Conservation (phyloP, 2,113 vertebrate species). For the Opisthocomus hoazin region DNA sequence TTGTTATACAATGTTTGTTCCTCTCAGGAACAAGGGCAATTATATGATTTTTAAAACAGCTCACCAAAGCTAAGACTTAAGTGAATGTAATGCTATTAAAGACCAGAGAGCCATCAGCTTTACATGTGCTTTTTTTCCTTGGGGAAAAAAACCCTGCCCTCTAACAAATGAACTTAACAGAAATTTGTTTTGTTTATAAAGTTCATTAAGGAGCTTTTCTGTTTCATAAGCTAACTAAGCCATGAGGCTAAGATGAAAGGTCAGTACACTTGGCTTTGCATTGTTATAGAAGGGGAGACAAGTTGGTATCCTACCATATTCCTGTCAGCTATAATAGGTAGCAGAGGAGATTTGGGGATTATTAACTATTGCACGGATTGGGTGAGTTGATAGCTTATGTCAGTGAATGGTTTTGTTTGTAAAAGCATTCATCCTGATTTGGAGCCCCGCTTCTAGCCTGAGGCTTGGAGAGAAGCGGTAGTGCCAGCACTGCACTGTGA, state of each 20-base stretch:
- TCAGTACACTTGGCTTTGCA: slow-evolving; percentile 1
- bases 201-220: slow-evolving; percentile 59
- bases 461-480: not conserved
- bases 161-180: slow-evolving; percentile 23
- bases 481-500: not conserved
- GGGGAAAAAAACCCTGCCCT: not conserved
- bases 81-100: slow-evolving; percentile 57
- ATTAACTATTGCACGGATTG: not conserved
- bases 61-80: slow-evolving; percentile 49
- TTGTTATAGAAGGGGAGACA: not conserved
- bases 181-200: slow-evolving; percentile 59
- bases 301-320: not conserved
- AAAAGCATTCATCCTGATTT: not conserved
- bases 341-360: not conserved
- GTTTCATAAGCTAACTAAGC: slow-evolving; percentile 61
- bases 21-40: slow-evolving; percentile 19
- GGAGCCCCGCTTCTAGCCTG: not conserved
- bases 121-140: not conserved
- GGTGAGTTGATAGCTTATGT: not conserved
- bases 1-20: slow-evolving; percentile 14
- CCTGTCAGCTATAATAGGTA: not conserved
- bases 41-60: slow-evolving; percentile 46
- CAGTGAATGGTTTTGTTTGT: not conserved
- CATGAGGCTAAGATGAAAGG: slow-evolving; percentile 44
- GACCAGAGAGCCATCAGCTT: slow-evolving; percentile 18